Evolutionary conservation across 2,113 vertebrate genomes (phyloP), one percentile per base, ranked within the genome.

Genomic region (Mungos mungo): DNA sequence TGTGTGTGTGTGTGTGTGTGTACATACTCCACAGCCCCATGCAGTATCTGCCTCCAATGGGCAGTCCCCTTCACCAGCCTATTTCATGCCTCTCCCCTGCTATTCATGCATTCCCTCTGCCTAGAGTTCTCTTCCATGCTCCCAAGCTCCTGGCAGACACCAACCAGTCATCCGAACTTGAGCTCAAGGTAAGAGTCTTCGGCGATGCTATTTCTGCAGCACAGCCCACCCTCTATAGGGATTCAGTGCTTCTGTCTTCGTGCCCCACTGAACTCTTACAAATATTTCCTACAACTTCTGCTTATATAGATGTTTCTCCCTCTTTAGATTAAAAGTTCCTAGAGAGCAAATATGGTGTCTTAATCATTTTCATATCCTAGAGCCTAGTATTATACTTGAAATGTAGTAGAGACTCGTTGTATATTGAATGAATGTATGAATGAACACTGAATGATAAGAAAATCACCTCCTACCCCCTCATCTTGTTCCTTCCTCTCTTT

Each of bases 41-140:
- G 10, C 0, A 18, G 77, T 13, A 1, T 23, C 21, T 15, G 1
- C 0, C 23, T 0, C 3, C 33, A 13, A 3, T 2, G 11, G 33
- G 33, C 0, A 0, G 14, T 18, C 0, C 54, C 54, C 2, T 19
- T 68, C 50, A 33, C 29, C 90, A 68, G 29, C 6, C 57, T 33
- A 12, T 21, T 16, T 10, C 29, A 25, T 60, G 60, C n/a, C 52
- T 68, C 50, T 69, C 71, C 50, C 11, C 13, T 6, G 31, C 41
- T 25, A 18, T 25, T 50, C 3, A 0, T 2, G 1, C 4, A 11
- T 31, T 71, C 27, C 29, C 35, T 84, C 35, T 68, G 41, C 69
- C 33, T 31, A 11, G 54, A 27, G 35, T 21, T 84, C 50, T 83
- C 82, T 60, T 87, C 29, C 14, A 2, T 3, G 16, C 0, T 8